Evolutionary conservation across 2,888 invertebrate genomes (phyloP).

Genomic region (Caenorhabditis parvicauda): DNA sequence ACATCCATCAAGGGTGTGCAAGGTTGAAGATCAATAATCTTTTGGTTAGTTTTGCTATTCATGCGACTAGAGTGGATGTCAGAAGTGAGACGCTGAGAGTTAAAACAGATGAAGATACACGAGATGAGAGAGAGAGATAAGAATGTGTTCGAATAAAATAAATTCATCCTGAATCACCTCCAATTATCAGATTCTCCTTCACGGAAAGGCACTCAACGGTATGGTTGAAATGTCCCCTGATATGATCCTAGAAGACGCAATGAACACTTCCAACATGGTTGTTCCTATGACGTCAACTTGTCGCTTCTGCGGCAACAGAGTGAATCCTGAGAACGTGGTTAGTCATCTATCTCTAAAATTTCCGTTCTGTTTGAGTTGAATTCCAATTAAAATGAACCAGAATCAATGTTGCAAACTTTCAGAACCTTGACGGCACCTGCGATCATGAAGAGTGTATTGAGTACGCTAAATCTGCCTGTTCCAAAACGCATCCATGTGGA

Average conservation of each 20-base stretch:
- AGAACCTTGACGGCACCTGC: slow-evolving; percentile 85
- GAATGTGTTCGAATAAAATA: too few species aligned
- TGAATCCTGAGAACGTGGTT: slow-evolving; percentile 28
- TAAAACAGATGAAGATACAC: too few species aligned
- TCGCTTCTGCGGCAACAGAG: slow-evolving; percentile 39
- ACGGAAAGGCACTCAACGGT: slow-evolving; percentile 83
- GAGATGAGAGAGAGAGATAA: not conserved
- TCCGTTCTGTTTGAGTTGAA: slow-evolving; percentile 2
- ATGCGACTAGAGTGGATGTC: too few species aligned
- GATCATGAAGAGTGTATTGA: slow-evolving; percentile 90
- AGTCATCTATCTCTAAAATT: not conserved
- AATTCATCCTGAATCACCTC: not conserved
- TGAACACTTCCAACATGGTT: slow-evolving; percentile 6
- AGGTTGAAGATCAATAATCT: slow-evolving; percentile 93
- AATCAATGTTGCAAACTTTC: slow-evolving; percentile 32
- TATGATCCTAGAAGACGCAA: slow-evolving; percentile 19
- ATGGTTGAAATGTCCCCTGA: slow-evolving; percentile 80
- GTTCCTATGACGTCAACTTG: slow-evolving; percentile 20
- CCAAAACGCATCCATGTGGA: slow-evolving; percentile 77
- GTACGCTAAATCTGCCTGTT: slow-evolving; percentile 77
- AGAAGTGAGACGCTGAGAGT: not conserved
- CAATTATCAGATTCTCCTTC: slow-evolving; percentile 73
- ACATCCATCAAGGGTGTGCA: slow-evolving; percentile 91
- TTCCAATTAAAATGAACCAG: too few species aligned
- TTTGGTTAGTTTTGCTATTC: slow-evolving; percentile 67